Base-by-base conservation (phyloP, 1,140 invertebrate species). In the Gonioctena quinquepunctata region DNA sequence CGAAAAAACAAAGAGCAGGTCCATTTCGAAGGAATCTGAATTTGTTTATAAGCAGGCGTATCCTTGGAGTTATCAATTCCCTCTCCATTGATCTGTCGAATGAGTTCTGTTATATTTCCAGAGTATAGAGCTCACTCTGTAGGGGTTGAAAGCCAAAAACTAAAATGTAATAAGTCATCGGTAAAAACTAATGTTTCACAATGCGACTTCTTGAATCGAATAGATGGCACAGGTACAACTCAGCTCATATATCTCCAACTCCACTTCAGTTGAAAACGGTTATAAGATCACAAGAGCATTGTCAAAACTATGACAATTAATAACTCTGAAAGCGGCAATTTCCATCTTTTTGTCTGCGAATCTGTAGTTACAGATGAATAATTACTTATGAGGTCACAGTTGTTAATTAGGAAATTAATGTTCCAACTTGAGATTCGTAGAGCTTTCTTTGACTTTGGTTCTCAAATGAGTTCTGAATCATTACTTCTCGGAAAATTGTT, bases 401-500 rank as follows among this genome's bases (percentile, higher is more conserved):
- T 80, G 80, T 79, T 81, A 81, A 81, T 81, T 81, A 80, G 80
- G 80, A 80, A 81, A 81, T 81, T 80, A 79, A 75, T 78, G 77
- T 76, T 77, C 72, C 66, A 79, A 80, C 77, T 81, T 79, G 77
- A 78, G 79, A 81, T 80, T 79, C 76, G 75, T 77, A 77, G 75
- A 74, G 50, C 21, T 54, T 18, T 18, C 16, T 54, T 18, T 54
- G 16, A 21, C 50, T 54, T 18, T 54, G 16, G 50, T 54, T 54
- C 19, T 54, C 21, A 18, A 18, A 8, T n/a, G 18, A 8, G n/a
- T 16, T 54, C 50, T 54, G 50, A 22, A 54, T 54, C 50, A 54
- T 54, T 54, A 54, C 50, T 54, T 54, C 11, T 18, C 50, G 50
- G 50, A 42, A 18, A 54, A 8, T 54, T 54, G 50, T 22, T 22